Evolutionary conservation across 2,797 vertebrate species (phyloP).

Genomic region (Nyctalus aviator): DNA sequence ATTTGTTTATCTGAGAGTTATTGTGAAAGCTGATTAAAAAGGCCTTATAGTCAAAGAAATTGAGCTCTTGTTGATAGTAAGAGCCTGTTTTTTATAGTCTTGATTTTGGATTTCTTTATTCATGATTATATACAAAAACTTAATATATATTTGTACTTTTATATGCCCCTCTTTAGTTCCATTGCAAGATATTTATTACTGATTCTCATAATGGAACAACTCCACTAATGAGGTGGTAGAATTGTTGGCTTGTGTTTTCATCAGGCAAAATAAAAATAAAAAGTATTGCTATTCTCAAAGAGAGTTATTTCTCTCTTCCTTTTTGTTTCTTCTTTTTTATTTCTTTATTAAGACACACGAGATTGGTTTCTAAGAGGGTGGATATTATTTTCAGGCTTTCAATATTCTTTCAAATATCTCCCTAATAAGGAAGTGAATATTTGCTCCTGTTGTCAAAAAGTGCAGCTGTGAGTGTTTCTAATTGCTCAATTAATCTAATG

Average conservation of each 20-base stretch:
- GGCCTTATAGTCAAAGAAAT: constrained; percentile 40
- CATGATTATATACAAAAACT: constrained; percentile 59
- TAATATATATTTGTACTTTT: constrained; percentile 58
- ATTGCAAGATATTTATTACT: constrained; percentile 76
- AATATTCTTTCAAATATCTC: constrained; percentile 80
- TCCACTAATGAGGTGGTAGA: constrained; percentile 76
- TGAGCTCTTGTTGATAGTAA: constrained; percentile 72
- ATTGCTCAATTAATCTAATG: constrained; percentile 89
- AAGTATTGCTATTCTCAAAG: constrained; percentile 76
- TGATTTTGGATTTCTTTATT: constrained; percentile 72
- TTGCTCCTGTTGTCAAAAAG: constrained; percentile 83
- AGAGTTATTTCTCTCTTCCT: constrained; percentile 56
- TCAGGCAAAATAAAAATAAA: constrained; percentile 75
- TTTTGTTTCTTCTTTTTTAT: background rate
- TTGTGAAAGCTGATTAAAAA: constrained; percentile 77
- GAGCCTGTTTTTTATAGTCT: constrained; percentile 69
- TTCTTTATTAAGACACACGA: constrained; percentile 49
- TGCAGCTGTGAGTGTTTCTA: constrained; percentile 87
- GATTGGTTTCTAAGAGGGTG: constrained; percentile 68
- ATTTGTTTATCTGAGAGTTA: constrained; percentile 82
- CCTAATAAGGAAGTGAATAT: constrained; percentile 82
- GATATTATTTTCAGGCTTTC: constrained; percentile 74
- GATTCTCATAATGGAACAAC: constrained; percentile 73
- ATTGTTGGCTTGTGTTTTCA: constrained; percentile 61
- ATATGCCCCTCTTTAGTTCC: constrained; percentile 59